Evolutionary conservation across 2,888 invertebrate genomes (phyloP).

Genomic region (Disparrhopalites patrizii): DNA sequence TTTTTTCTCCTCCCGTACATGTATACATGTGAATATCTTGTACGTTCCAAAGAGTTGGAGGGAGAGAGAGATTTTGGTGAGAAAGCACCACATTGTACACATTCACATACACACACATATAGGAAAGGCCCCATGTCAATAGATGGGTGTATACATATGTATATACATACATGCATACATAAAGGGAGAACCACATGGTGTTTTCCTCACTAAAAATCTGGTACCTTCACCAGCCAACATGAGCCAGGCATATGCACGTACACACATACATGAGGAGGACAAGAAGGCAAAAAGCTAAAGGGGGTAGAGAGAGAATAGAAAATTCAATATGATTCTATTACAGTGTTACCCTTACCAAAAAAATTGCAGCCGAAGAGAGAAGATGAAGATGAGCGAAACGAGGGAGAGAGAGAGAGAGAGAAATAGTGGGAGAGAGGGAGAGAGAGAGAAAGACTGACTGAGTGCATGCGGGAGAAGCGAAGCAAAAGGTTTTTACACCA

Average conservation of each 20-base stretch:
- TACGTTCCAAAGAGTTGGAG: no score
- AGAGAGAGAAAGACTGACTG: constrained; percentile 12
- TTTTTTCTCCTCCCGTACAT: background rate
- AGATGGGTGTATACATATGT: no score
- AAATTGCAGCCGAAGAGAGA: background rate
- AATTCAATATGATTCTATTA: constrained; percentile 28
- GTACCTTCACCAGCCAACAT: no score
- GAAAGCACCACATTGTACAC: no score
- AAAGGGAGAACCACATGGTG: no score
- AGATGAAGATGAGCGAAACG: background rate
- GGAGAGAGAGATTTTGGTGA: no score
- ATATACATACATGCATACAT: no score
- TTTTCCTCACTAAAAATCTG: background rate
- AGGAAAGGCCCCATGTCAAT: no score
- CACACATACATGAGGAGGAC: background rate
- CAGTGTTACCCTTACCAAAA: constrained; percentile 23
- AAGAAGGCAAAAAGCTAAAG: background rate
- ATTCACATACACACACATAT: no score
- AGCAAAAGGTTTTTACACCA: constrained; percentile 19
- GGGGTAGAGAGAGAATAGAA: constrained; percentile 15
- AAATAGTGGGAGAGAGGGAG: constrained; percentile 1
- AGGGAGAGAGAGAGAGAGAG: background rate
- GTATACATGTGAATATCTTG: background rate
- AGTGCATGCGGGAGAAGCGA: background rate
- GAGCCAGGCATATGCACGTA: no score